Evolutionary conservation across 2,888 invertebrate species (phyloP), one percentile per base, ranked within the genome.

Genomic region (Pseudoips prasinana): DNA sequence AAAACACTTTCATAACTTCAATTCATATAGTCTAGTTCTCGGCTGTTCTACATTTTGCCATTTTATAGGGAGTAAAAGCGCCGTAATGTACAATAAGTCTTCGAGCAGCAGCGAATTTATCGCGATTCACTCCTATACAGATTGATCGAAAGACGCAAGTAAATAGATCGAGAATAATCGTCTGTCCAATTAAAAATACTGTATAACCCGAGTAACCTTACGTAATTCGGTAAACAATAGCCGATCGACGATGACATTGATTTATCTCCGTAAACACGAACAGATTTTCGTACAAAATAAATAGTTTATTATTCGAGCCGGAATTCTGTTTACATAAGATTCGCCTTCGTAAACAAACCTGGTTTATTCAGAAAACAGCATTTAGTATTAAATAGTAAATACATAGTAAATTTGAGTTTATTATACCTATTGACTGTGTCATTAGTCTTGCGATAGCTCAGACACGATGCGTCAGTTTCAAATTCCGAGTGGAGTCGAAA

Each of bases 1-100:
- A 44, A 56, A 58, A 58, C 40, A 56, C 58, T 50, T 57, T 50
- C 58, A 54, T 56, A 54, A 45, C 51, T 45, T 32, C 44, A 47
- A 42, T 54, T 54, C 35, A 58, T 46, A 39, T 39, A 9, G 36
- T 34, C 41, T 36, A 43, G 55, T 58, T 45, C 29, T 23, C 37
- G 18, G 33, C 33, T 20, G 26, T 25, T 43, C 34, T 28, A 44
- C 37, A 29, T 45, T 42, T 45, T 32, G 10, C 29, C 40, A 26
- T 36, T 46, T 41, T 54, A 38, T 56, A 46, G 46, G n/a, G 36
- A 42, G 31, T 38, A 33, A 22, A 25, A 22, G 20, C 19, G 22
- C 8, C 28, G 30, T 33, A 29, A 25, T 35, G 28, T 31, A 31
- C 32, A 40, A 45, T 57, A 42, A 30, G 49, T 39, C 30, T 29